Conservation (phyloP, 2,113 vertebrate genomes). For the Perca schrenkii region DNA sequence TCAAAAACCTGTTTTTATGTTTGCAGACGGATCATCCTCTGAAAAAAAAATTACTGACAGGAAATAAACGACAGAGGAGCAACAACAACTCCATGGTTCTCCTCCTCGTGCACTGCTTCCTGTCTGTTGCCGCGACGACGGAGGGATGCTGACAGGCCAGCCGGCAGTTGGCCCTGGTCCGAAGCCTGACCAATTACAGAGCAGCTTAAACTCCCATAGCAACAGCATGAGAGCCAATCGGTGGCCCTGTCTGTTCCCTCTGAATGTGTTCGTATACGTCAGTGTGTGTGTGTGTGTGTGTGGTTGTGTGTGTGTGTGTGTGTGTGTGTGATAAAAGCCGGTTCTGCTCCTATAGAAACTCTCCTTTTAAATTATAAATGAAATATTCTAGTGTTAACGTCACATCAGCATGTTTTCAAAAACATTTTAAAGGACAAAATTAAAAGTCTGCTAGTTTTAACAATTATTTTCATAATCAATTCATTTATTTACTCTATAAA, state of each 20-base stretch:
- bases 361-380: neutral
- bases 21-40: slow-evolving; percentile 54
- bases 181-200: slow-evolving; percentile 66
- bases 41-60: neutral
- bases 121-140: slow-evolving; percentile 78
- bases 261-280: slow-evolving; percentile 7
- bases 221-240: slow-evolving; percentile 83
- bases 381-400: neutral
- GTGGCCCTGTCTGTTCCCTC: slow-evolving; percentile 19
- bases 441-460: neutral
- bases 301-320: neutral
- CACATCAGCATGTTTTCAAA: neutral
- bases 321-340: slow-evolving; percentile 7
- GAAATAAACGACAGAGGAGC: neutral
- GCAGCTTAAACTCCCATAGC: slow-evolving; percentile 76
- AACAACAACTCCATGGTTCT: slow-evolving; percentile 45
- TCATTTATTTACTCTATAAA: neutral
- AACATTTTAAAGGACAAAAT: neutral
- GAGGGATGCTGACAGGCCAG: slow-evolving; percentile 65
- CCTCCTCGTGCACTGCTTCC: slow-evolving; percentile 62
- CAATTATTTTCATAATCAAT: neutral
- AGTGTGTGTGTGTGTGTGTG: slow-evolving; percentile 5
- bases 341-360: neutral
- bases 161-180: slow-evolving; percentile 13
- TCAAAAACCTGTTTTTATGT: slow-evolving; percentile 35